Evolutionary conservation across 2,888 invertebrate genomes (phyloP), one percentile per base, ranked within the genome.

Genomic region (Drosophila formosana): DNA sequence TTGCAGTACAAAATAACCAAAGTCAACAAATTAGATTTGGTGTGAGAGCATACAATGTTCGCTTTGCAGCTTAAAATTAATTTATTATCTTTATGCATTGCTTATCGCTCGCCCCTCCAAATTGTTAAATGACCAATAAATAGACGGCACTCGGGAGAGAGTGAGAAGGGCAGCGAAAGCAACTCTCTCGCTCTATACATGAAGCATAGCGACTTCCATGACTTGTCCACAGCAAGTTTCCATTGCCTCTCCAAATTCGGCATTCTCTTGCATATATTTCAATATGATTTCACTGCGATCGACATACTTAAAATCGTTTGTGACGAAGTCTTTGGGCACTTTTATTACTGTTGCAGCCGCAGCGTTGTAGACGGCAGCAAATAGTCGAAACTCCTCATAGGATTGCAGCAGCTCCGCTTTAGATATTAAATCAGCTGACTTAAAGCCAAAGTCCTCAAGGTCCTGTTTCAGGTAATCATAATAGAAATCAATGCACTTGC

Each of bases 331-430:
- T 0, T 60, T 26, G 0, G 90, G 91, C 3, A 90, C 89, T 32
- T 83, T 84, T 6, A 90, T 51, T 6, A 90, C 57, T 0, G 90
- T 85, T 3, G 75, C 66, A 0, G 72, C 82, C n/a, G 88, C 69
- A 0, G 90, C 87, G 18, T 71, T 79, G 37, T 91, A 91, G 8
- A 90, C 62, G 4, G 57, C 67, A 1, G 84, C 90, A 60, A 90
- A 81, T 2, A 90, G 65, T 0, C 85, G 79, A 39, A 85, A 88
- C 9, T 90, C 89, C n/a, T 82, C 75, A 34, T 84, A 84, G n/a
- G 90, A 90, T 25, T 73, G 51, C 2, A 80, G 13, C 8, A 90
- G 56, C 30, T 90, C 80, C 0, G 34, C 3, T 37, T 85, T 77
- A 2, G 75, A 4, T 30, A 91, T 49, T 0, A 73, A 3, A 0